Conservation (phyloP, 2,888 invertebrate species). For the Caenorhabditis japonica region DNA sequence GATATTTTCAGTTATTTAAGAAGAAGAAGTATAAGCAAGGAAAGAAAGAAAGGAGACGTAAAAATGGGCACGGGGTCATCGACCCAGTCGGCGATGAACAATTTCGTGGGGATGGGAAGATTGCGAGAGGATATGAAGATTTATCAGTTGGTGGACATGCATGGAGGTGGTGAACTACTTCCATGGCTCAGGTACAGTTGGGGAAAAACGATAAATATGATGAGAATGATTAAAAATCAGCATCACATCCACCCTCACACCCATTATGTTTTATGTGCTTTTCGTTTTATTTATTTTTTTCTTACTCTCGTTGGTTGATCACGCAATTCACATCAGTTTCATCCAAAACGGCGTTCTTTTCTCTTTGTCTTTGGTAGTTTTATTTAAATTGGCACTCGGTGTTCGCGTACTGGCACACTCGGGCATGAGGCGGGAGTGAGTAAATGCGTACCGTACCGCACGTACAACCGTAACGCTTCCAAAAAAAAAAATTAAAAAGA, state of each 20-base stretch:
- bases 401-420: too few species aligned
- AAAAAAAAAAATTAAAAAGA: too few species aligned
- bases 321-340: too few species aligned
- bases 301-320: not conserved
- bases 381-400: too few species aligned
- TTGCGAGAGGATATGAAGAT: conserved; percentile 59
- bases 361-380: too few species aligned
- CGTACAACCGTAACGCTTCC: too few species aligned
- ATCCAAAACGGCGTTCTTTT: too few species aligned
- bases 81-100: conserved; percentile 41
- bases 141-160: conserved; percentile 84
- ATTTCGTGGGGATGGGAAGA: conserved; percentile 57
- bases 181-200: conserved; percentile 80
- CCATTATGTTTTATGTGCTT: not conserved
- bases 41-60: not conserved
- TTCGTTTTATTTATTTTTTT: not conserved
- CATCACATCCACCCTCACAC: too few species aligned
- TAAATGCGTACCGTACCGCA: too few species aligned
- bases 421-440: too few species aligned
- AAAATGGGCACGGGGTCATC: conserved; percentile 58
- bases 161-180: conserved; percentile 93
- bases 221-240: too few species aligned
- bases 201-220: too few species aligned
- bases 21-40: not conserved
- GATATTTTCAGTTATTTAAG: conserved; percentile 7